Percentiles rank a stretch among this genome's conserved stretches.
phyloP scores from a whole-genome alignment of 35 echinoderm and acorn worm species.

The Heliocidaris erythrogramma region DNA sequence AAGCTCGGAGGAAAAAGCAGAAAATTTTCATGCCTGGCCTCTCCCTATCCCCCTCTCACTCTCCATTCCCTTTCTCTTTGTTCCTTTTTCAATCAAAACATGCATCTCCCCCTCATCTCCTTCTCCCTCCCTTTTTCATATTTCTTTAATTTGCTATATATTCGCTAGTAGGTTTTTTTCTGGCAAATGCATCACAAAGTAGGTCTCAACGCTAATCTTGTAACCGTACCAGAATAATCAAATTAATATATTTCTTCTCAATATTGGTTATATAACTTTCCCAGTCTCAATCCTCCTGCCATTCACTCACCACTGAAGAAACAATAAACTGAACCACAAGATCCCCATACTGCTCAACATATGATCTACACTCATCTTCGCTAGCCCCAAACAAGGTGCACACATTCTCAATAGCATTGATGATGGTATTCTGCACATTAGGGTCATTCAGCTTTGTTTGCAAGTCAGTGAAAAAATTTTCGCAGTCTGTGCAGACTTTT shows the following conservation, averaged over 20 bases:
- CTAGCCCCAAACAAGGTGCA: not conserved
- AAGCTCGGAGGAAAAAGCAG: no score
- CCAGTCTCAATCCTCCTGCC: not conserved
- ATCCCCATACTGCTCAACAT: constrained; percentile 27
- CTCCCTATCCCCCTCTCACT: not conserved
- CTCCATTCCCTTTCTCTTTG: not conserved
- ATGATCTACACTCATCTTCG: not conserved
- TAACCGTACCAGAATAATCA: no score
- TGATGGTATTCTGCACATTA: not conserved
- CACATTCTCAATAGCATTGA: constrained; percentile 19
- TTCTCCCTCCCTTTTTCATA: not conserved
- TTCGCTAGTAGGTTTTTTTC: no score
- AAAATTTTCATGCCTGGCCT: no score
- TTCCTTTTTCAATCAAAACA: not conserved
- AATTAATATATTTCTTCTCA: no score
- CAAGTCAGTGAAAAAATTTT: not conserved
- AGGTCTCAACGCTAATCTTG: no score
- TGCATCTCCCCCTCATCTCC: not conserved
- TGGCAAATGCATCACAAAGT: no score
- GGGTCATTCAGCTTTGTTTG: not conserved
- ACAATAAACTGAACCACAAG: constrained; percentile 30
- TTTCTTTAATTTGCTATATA: no score
- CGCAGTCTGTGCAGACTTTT: not conserved
- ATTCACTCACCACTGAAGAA: constrained; percentile 37
- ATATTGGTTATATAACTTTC: no score